Percentiles rank a stretch among this genome's conserved stretches.
Evolutionary conservation across 2,797 vertebrate genomes (phyloP).

Genomic region (Hafferia zeledoni): DNA sequence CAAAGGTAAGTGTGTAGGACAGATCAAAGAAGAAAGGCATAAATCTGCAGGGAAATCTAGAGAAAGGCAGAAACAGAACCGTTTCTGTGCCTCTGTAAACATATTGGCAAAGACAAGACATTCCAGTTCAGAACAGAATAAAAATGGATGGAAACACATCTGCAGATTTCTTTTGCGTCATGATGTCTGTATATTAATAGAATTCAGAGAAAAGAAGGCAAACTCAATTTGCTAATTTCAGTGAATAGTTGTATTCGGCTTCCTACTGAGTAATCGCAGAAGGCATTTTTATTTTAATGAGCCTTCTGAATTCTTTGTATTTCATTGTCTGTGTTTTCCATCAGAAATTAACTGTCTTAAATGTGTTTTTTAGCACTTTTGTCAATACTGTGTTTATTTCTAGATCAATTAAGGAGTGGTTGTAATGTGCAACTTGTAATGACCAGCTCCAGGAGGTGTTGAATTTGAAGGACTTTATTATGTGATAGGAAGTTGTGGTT

Average conservation of each 20-base stretch:
- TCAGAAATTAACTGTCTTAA: not conserved
- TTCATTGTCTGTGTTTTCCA: not conserved
- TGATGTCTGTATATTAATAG: not conserved
- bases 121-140: not conserved
- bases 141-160: not conserved
- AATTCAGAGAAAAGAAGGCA: constrained; percentile 7
- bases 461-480: not conserved
- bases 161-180: not conserved
- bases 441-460: not conserved
- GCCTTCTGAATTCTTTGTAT: not conserved
- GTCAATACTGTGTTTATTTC: constrained; percentile 10
- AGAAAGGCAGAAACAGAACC: not conserved
- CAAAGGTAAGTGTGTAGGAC: not conserved
- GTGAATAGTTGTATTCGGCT: constrained; percentile 30
- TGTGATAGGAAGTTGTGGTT: not conserved
- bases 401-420: not conserved
- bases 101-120: not conserved
- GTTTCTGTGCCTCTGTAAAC: not conserved
- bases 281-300: constrained; percentile 21
- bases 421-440: not conserved
- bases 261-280: not conserved
- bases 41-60: not conserved
- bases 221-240: constrained; percentile 19
- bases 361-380: not conserved
- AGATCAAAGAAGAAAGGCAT: not conserved